Evolutionary conservation across 2,888 invertebrate genomes (phyloP), one percentile per base, ranked within the genome.

Genomic region (Andrena flavipes): DNA sequence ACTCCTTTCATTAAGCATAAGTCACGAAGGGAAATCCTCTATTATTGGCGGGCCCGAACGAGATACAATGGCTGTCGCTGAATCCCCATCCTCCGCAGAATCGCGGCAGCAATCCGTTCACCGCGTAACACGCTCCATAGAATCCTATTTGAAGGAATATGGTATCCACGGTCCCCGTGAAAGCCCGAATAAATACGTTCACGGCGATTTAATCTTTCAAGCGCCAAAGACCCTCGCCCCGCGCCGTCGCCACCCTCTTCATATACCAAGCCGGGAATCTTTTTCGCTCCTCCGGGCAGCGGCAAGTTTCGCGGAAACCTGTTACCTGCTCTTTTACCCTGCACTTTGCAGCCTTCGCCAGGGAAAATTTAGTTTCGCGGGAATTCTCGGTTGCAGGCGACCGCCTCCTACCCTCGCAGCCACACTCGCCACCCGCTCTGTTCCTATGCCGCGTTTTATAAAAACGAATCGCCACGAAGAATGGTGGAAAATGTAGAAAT

Each of bases 281-380:
- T 56, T 70, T 59, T 73, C 73, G n/a, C 51, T 33, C n/a, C 29
- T 16, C 16, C n/a, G 33, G 51, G 49, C 54, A 49, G 59, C 73
- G 65, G 75, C 81, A 88, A 90, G 72, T 87, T 84, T 77, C 76
- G 67, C 68, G 60, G 84, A 90, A 90, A 84, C 84, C 86, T 90
- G 90, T 91, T 91, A 90, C 85, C 85, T 84, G 89, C 82, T 89
- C 90, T 89, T 91, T 90, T 89, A 89, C 88, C 76, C 84, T 87
- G 87, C 88, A 90, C 90, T 90, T 91, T 86, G 75, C 86, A 86
- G 87, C 86, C 85, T 87, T 84, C 80, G 77, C 75, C 69, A 67
- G 56, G 82, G 88, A 84, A 90, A 92, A 92, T 90, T 89, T 84
- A 90, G 86, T 91, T 91, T 89, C 80, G 64, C 80, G 77, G 65